These are phyloP conservation scores for Orchesella flavescens DNA, from an alignment of 2,888 invertebrate species.

Conservation along the genomic window DNA sequence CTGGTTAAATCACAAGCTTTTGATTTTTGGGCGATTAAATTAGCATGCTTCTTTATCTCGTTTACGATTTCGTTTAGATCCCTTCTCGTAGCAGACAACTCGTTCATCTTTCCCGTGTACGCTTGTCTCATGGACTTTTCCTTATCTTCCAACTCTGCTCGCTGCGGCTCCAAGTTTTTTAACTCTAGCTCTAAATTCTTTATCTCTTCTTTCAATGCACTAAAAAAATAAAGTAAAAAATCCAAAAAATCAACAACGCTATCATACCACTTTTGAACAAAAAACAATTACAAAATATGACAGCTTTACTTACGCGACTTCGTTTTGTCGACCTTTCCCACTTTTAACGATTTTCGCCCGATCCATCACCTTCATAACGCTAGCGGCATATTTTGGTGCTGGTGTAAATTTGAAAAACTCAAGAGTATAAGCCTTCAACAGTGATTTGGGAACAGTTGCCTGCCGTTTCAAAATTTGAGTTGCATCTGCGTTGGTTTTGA, in stretches of 20 bases:
- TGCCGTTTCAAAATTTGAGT: conserved; percentile 78
- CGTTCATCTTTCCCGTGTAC: conserved; percentile 17
- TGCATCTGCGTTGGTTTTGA: conserved; percentile 82
- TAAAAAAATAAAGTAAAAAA: conserved; percentile 23
- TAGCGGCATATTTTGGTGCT: conserved; percentile 62
- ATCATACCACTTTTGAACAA: no score
- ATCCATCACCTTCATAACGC: conserved; percentile 24
- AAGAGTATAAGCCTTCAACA: conserved; percentile 60
- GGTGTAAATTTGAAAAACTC: conserved; percentile 68
- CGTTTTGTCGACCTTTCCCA: conserved; percentile 46
- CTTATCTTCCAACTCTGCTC: conserved; percentile 28
- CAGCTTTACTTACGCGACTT: conserved; percentile 30
- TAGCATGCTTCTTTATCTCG: conserved; percentile 28
- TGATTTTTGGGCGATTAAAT: conserved; percentile 13
- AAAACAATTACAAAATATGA: neutral
- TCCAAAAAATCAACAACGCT: neutral
- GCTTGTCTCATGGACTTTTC: conserved; percentile 25
- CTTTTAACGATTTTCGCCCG: conserved; percentile 49
- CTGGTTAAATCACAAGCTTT: conserved; percentile 42
- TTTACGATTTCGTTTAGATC: conserved; percentile 22
- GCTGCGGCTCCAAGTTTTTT: conserved; percentile 27
- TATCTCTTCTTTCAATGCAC: conserved; percentile 39
- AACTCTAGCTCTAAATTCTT: conserved; percentile 24
- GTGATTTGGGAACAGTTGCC: conserved; percentile 35
- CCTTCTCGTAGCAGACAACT: conserved; percentile 3